Conservation (phyloP, 2,113 vertebrate species). For the Cathartes aura region DNA sequence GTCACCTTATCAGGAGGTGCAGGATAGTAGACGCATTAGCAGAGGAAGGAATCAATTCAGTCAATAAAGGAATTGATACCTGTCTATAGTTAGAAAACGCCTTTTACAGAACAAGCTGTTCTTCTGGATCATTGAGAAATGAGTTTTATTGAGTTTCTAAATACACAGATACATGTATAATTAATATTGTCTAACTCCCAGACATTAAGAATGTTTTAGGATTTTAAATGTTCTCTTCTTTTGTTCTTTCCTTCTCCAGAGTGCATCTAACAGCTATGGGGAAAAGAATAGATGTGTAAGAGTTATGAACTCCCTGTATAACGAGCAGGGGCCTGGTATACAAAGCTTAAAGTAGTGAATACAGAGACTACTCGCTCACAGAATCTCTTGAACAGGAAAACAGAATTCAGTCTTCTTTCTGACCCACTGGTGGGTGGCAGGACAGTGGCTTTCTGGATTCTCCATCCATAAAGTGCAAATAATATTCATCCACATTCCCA, state of each 20-base stretch:
- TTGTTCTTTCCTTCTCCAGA: not conserved
- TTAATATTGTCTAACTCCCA: not conserved
- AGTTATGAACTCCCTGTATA: not conserved
- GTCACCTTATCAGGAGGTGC: not conserved
- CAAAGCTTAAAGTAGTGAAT: not conserved
- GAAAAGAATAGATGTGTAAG: not conserved
- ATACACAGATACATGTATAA: constrained; percentile 11
- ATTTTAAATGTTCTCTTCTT: not conserved
- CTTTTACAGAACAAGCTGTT: constrained; percentile 12
- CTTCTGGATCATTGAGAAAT: not conserved
- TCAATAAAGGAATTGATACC: constrained; percentile 31
- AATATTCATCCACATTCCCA: not conserved
- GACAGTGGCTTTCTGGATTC: not conserved
- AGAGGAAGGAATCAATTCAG: constrained; percentile 1
- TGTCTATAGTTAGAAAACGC: constrained; percentile 20
- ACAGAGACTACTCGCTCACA: not conserved
- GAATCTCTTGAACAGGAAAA: not conserved
- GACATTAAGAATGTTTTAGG: not conserved
- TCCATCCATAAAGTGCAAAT: not conserved
- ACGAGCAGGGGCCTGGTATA: not conserved
- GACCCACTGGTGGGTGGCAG: not conserved
- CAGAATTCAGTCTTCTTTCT: not conserved
- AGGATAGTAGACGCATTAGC: not conserved
- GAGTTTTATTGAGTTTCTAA: not conserved
- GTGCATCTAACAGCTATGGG: not conserved